These are phyloP conservation scores for Stramonita haemastoma DNA, from an alignment of 2,888 invertebrate genomes.

Conservation along the genomic window DNA sequence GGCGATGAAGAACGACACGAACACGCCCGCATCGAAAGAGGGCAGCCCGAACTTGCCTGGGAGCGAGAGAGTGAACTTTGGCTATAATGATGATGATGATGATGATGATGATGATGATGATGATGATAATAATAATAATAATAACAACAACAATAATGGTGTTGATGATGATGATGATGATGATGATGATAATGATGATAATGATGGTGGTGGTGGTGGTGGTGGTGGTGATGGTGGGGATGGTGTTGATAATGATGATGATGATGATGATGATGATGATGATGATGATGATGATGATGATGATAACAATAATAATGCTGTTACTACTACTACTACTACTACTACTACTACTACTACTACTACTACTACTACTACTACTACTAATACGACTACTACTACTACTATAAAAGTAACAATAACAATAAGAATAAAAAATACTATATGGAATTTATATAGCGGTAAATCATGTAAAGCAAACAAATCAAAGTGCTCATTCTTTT, in stretches of 20 bases:
- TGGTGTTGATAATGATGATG: too few species aligned
- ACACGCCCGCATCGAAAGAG: slow-evolving; percentile 55
- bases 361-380: too few species aligned
- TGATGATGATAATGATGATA: not conserved
- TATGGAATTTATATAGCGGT: too few species aligned
- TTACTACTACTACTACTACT: too few species aligned
- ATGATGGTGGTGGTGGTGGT: slow-evolving; percentile 82
- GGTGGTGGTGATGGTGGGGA: not conserved
- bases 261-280: not conserved
- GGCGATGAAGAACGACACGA: slow-evolving; percentile 60
- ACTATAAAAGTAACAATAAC: too few species aligned
- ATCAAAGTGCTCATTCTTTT: too few species aligned
- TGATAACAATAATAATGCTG: not conserved
- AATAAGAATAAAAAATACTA: too few species aligned
- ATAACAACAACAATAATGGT: not conserved
- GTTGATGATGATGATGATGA: not conserved
- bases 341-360: too few species aligned
- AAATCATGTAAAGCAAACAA: too few species aligned
- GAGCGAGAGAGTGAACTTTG: too few species aligned
- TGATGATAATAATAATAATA: not conserved
- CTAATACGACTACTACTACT: too few species aligned
- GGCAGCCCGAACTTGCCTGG: slow-evolving; percentile 76
- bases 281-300: not conserved
- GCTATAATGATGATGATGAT: not conserved
- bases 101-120: not conserved